Evolutionary conservation across 2,888 invertebrate genomes (phyloP), one percentile per base, ranked within the genome.

Genomic region (Thecophora atra): DNA sequence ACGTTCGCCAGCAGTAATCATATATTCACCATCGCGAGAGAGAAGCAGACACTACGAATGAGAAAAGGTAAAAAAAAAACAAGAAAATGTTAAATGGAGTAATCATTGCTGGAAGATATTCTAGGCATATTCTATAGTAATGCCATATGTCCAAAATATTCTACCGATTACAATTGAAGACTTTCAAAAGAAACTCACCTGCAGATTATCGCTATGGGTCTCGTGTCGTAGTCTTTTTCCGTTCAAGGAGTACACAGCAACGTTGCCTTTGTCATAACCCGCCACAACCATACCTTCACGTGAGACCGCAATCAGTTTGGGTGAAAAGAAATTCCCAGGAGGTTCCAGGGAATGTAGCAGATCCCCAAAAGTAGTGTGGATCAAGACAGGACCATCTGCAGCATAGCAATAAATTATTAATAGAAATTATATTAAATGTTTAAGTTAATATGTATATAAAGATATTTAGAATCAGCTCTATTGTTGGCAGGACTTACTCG

Each of bases 301-400:
- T 6, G 97, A 97, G 91, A 99, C 93, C 15, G 95, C 94, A 75
- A 98, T 94, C 84, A 96, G 93, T 84, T 94, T 93, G 47, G 94
- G 98, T 65, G 91, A 91, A 47, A 89, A 87, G 81, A 92, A 94
- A 60, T 91, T 91, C 79, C 89, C 90, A 3, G 95, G 95, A 13
- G 94, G 91, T 78, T 95, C 93, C 76, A 98, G 88, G n/a, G 97
- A 94, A 78, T 98, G 91, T 78, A 99, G 89, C 64, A 99, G 89
- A 87, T 99, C 99, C 62, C 99, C 99, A 87, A 96, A 96, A 21
- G 98, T 97, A 73, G 99, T 99, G 88, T 99, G 99, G 73, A 99
- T 95, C 76, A 99, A 89, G 56, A 99, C 97, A 0, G 98, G 97
- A 0, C 99, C 99, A 88, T 93, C 98, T 96, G 73, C 21, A 37